Evolutionary conservation across 1,140 invertebrate genomes (phyloP).

Genomic region (Ceratitis capitata): DNA sequence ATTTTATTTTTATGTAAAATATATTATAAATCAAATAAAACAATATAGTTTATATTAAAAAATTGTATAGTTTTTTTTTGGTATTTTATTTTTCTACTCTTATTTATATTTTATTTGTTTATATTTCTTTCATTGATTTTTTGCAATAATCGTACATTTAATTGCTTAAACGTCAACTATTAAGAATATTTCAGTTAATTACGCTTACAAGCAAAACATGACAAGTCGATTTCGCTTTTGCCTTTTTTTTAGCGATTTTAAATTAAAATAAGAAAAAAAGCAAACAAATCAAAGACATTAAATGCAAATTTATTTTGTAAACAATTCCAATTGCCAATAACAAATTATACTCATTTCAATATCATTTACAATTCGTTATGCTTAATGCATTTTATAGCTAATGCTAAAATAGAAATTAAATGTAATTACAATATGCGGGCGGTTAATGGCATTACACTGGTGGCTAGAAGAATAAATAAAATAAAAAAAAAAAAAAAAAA

Average conservation of each 20-base stretch:
- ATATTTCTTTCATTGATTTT: too few relatives aligned
- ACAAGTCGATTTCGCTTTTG: background rate
- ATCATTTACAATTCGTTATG: background rate
- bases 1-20: too few relatives aligned
- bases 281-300: background rate
- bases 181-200: background rate
- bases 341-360: background rate
- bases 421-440: slow-evolving; percentile 5
- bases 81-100: too few relatives aligned
- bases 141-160: background rate
- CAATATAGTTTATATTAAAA: too few relatives aligned
- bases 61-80: too few relatives aligned
- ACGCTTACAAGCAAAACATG: background rate
- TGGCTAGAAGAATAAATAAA: background rate
- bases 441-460: background rate
- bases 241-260: background rate
- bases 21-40: too few relatives aligned
- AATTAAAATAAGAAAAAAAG: background rate
- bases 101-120: too few relatives aligned
- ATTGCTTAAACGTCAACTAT: background rate
- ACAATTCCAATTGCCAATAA: background rate
- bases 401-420: background rate
- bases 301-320: background rate
- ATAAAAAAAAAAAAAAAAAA: too few relatives aligned
- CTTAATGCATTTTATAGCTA: background rate